These are phyloP conservation scores for Orius insidiosus DNA, from an alignment of 1,140 invertebrate genomes.

Conservation along the genomic window DNA sequence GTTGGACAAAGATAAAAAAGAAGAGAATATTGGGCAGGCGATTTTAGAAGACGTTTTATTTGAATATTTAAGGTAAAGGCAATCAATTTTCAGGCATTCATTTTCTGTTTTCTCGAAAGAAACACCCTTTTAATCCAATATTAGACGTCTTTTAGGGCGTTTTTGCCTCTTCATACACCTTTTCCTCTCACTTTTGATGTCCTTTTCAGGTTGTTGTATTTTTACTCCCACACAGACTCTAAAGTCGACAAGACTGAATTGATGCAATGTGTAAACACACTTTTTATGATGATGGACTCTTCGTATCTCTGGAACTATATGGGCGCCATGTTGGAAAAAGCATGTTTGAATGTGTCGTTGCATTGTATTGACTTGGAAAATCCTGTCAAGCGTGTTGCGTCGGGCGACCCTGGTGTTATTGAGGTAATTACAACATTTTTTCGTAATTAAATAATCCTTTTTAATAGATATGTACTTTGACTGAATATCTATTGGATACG, in stretches of 20 bases:
- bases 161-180: no score
- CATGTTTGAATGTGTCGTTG: slow-evolving; percentile 29
- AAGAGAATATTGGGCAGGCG: slow-evolving; percentile 46
- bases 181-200: no score
- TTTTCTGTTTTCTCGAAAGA: background rate
- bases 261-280: slow-evolving; percentile 66
- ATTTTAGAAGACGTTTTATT: slow-evolving; percentile 74
- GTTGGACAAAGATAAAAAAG: slow-evolving; percentile 63
- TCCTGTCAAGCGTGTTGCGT: slow-evolving; percentile 34
- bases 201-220: slow-evolving; percentile 20
- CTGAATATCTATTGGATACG: slow-evolving; percentile 61
- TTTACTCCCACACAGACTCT: slow-evolving; percentile 17
- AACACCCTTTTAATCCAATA: no score
- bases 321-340: slow-evolving; percentile 46
- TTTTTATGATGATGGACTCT: slow-evolving; percentile 70
- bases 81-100: background rate
- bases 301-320: slow-evolving; percentile 77
- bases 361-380: slow-evolving; percentile 19
- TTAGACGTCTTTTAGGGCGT: no score
- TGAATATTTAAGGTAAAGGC: slow-evolving; percentile 56
- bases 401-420: slow-evolving; percentile 37
- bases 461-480: slow-evolving; percentile 45
- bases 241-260: slow-evolving; percentile 32
- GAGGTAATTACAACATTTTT: no score
- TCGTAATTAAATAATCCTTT: background rate